phyloP scores from a whole-genome alignment of 2,113 vertebrate species.

The Lynx canadensis region DNA sequence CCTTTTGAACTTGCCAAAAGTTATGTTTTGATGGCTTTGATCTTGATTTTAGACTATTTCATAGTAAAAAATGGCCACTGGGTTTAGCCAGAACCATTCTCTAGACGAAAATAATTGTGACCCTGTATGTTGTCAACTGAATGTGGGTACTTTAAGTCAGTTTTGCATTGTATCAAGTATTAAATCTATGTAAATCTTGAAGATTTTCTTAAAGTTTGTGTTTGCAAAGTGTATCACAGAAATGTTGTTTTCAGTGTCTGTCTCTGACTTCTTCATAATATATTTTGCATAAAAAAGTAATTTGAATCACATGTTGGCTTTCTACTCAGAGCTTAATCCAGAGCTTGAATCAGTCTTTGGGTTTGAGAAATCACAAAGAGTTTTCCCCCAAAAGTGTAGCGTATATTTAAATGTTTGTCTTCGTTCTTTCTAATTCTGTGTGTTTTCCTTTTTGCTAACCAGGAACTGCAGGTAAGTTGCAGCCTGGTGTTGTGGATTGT shows the following conservation, averaged over 20 bases:
- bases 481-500: conserved; percentile 86
- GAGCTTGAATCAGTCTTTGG: conserved; percentile 89
- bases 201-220: conserved; percentile 80
- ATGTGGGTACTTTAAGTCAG: conserved; percentile 83
- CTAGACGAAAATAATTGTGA: conserved; percentile 57
- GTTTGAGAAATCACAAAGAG: conserved; percentile 82
- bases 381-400: conserved; percentile 84
- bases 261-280: conserved; percentile 78
- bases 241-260: conserved; percentile 87
- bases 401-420: conserved; percentile 89
- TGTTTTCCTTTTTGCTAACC: conserved; percentile 97
- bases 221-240: conserved; percentile 80
- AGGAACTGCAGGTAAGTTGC: conserved; percentile 99
- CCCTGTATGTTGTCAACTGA: conserved; percentile 77
- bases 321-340: conserved; percentile 82
- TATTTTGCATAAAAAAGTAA: conserved; percentile 71
- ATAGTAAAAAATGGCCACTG: background rate
- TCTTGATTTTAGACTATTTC: conserved; percentile 40
- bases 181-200: conserved; percentile 77
- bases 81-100: background rate
- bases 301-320: conserved; percentile 68
- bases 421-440: conserved; percentile 93
- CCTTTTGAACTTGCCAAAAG: conserved; percentile 12
- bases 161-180: conserved; percentile 68
- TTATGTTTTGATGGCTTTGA: conserved; percentile 25